Evolutionary conservation across 2,113 vertebrate species (phyloP), one percentile per base, ranked within the genome.

Genomic region (Phyllopteryx taeniolatus): DNA sequence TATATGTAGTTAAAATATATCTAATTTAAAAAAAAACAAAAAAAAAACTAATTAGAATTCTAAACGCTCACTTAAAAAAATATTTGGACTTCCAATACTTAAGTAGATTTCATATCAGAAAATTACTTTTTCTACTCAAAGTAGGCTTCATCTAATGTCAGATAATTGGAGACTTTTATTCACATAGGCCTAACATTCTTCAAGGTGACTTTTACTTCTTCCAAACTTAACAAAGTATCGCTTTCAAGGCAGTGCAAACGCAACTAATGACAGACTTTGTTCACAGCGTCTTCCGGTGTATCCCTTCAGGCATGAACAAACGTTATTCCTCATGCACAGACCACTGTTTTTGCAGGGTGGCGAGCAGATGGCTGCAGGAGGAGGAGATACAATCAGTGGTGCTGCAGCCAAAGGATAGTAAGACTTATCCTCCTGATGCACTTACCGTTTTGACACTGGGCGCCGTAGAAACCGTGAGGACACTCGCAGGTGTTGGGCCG

Each of bases 331-430:
- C 63, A 92, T 85, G 15, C 95, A 95, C 54, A 82, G 33, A 8
- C 94, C 95, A 5, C 91, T 91, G 1, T 95, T 95, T 85, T 94
- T 89, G 86, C 94, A 95, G 75, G 94, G 84, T 0, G 93, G 94
- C 22, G 77, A 91, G 88, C 94, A 95, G 19, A 95, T 78, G 17
- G 93, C 94, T 95, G 83, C 1, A 46, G 4, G 56, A 31, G 3
- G 27, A 64, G 15, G 19, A 39, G 6, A 43, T 31, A 33, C n/a
- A 8, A 56, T 54, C 53, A 57, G 10, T 39, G 47, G 47, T 12
- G 3, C 3, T 12, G 39, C 31, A 54, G 33, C 31, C 49, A 42
- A 51, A 68, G 8, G 2, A 39, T 1, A 17, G 31, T 0, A 12
- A 56, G 3, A 54, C 33, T 64, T 42, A 46, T 67, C 6, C 12